Base-by-base conservation (phyloP, 1,140 invertebrate species). In the Pachyrhynchus sulphureomaculatus region DNA sequence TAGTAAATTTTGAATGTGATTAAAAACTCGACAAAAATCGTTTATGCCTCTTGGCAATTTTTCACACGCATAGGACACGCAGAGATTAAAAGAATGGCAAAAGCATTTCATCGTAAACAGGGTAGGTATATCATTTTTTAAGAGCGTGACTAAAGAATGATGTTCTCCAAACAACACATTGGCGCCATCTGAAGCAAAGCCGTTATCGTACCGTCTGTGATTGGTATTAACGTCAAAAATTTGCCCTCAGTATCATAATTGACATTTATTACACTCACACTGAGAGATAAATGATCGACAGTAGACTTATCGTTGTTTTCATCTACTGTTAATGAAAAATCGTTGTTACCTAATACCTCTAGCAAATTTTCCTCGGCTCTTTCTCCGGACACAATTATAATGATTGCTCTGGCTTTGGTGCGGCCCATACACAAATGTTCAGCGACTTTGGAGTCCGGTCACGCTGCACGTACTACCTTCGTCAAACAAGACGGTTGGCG, bases 141-240 rank as follows among this genome's bases (percentile, higher is more conserved):
- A 63, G n/a, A 12, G 17, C 9, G 33, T 64, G 66, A 34, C 62
- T 53, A 70, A 41, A 62, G 75, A 78, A 55, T 78, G 65, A 37
- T 74, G 20, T 4, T 21, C 32, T 12, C 74, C 75, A 20, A 77
- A 65, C 74, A 77, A 78, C 13, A 69, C 69, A 44, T 74, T 78
- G 4, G 75, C 72, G 9, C 75, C 72, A 72, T 78, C 76, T 24
- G 69, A 68, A 5, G 71, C 73, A 74, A 76, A 78, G 15, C 75
- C 76, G 3, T 26, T 3, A 8, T 26, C 8, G 24, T n/a, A n/a
- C n/a, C n/a, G n/a, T n/a, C n/a, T n/a, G n/a, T n/a, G n/a, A n/a
- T n/a, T n/a, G n/a, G n/a, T 26, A 26, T 26, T 8, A 26, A 3
- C 3, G 24, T 26, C 8, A 26, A 8, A 26, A 26, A 26, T 37